phyloP scores from a whole-genome alignment of 1,140 invertebrate genomes.

The Cotesia vestalis region DNA sequence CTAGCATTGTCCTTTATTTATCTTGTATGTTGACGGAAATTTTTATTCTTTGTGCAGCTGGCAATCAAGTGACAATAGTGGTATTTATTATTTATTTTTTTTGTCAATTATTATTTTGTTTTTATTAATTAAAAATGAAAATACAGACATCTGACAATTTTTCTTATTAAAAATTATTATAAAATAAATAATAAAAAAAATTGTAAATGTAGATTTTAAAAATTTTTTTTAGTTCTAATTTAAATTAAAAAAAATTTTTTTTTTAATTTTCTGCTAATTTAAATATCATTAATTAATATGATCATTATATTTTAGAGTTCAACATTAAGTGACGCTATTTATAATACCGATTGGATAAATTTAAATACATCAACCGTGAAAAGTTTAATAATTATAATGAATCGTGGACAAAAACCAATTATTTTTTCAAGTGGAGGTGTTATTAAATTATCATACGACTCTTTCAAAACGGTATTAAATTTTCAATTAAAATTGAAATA shows the following conservation, averaged over 20 bases:
- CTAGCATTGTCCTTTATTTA: conserved; percentile 30
- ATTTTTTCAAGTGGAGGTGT: conserved; percentile 25
- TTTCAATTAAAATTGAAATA: background rate
- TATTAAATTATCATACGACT: conserved; percentile 28
- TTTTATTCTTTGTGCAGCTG: conserved; percentile 33
- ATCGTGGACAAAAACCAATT: conserved; percentile 22
- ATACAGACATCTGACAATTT: no score
- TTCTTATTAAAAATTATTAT: no score
- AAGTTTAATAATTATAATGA: conserved; percentile 33
- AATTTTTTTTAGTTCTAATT: no score
- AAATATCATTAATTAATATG: no score
- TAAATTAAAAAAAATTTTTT: no score
- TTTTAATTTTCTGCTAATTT: no score
- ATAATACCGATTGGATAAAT: conserved; percentile 29
- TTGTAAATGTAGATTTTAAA: no score
- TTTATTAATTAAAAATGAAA: no score
- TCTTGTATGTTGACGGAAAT: conserved; percentile 32
- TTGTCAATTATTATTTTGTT: background rate
- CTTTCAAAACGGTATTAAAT: conserved; percentile 32
- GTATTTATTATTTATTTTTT: conserved; percentile 24
- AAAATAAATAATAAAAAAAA: no score
- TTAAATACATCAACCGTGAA: conserved; percentile 25
- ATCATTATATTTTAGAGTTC: conserved; percentile 9
- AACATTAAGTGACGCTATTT: conserved; percentile 27
- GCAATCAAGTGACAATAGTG: conserved; percentile 30